phyloP scores from a whole-genome alignment of 2,888 invertebrate genomes.

The Lycocerus yunnanus region DNA sequence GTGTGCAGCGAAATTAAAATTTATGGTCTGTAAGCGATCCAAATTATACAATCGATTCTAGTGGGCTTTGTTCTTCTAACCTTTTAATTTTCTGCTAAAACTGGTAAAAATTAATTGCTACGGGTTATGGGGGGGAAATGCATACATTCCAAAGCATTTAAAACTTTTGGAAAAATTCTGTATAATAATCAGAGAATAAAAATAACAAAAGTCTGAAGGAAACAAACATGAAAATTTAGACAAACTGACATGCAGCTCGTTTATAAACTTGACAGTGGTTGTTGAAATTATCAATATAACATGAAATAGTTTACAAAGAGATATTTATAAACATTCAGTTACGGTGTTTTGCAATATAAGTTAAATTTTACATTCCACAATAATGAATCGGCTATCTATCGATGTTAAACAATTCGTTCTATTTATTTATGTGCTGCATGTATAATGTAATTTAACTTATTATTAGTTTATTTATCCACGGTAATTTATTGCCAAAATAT shows the following conservation, averaged over 20 bases:
- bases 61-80: background rate
- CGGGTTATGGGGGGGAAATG: background rate
- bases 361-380: slow-evolving; percentile 6
- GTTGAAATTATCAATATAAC: slow-evolving; percentile 4
- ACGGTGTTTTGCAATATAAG: slow-evolving; percentile 5
- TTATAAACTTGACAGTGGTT: slow-evolving; percentile 1
- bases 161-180: background rate
- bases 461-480: too few species aligned
- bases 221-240: background rate
- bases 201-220: background rate
- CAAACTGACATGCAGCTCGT: background rate
- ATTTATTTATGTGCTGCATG: background rate
- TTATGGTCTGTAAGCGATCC: background rate
- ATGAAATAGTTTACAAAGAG: background rate
- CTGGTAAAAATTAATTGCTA: background rate
- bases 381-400: slow-evolving; percentile 3
- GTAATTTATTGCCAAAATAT: too few species aligned
- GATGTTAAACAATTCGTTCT: slow-evolving; percentile 3
- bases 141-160: background rate
- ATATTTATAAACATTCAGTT: slow-evolving; percentile 2
- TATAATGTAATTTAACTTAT: background rate
- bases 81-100: background rate
- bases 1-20: background rate
- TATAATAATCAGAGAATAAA: background rate
- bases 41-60: background rate